Percentiles rank a stretch among this genome's conserved stretches.
Evolutionary conservation across 2,888 invertebrate genomes (phyloP).

Genomic region (Girardia tigrina): DNA sequence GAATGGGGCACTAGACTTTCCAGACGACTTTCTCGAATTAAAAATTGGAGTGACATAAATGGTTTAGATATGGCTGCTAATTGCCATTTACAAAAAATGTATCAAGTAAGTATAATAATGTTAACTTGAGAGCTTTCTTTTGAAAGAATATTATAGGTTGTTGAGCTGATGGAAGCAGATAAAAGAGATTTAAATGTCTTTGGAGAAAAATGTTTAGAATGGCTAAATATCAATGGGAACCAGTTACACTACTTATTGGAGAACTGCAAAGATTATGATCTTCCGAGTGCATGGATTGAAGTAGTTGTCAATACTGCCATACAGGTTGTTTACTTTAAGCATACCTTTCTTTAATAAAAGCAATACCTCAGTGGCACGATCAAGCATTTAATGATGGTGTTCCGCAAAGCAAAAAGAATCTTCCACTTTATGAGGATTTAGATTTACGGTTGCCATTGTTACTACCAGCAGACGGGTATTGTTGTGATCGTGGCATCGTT

Average conservation of each 20-base stretch:
- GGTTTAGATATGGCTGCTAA: constrained; percentile 95
- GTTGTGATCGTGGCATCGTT: constrained; percentile 63
- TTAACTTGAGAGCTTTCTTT: no score
- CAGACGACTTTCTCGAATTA: constrained; percentile 68
- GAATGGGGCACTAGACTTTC: constrained; percentile 73
- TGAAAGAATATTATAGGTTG: constrained; percentile 8
- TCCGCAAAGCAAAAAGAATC: background rate
- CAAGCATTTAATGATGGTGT: background rate
- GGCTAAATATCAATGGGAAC: background rate
- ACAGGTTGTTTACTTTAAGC: no score
- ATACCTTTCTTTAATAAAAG: no score
- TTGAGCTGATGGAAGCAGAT: background rate
- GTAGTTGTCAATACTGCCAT: constrained; percentile 17
- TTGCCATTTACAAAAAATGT: constrained; percentile 61
- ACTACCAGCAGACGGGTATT: constrained; percentile 90
- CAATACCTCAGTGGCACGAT: background rate
- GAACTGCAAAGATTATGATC: background rate
- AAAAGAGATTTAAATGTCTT: constrained; percentile 25
- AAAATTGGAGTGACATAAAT: constrained; percentile 89
- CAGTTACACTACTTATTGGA: constrained; percentile 29
- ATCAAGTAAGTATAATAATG: background rate
- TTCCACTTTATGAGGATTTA: constrained; percentile 74
- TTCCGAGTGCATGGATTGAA: constrained; percentile 29
- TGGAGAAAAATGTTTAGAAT: constrained; percentile 15
- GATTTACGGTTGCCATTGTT: constrained; percentile 71